These are phyloP conservation scores for Equus quagga DNA, from an alignment of 2,113 vertebrate genomes.

Conservation along the genomic window DNA sequence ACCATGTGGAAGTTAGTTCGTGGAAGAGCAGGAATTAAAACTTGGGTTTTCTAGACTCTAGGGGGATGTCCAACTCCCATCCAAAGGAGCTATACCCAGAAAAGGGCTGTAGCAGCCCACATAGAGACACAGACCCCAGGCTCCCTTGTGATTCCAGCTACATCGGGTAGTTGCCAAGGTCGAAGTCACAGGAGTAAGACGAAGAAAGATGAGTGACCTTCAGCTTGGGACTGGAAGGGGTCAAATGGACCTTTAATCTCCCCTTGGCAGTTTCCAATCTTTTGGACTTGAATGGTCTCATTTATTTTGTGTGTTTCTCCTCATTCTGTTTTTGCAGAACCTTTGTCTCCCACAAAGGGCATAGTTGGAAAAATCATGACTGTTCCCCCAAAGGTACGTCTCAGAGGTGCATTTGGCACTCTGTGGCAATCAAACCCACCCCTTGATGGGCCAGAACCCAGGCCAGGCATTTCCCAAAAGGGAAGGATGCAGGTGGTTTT, in stretches of 20 bases:
- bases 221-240: neutral
- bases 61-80: neutral
- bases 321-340: neutral
- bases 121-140: neutral
- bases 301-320: neutral
- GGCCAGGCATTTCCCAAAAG: neutral
- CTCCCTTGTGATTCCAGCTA: neutral
- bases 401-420: neutral
- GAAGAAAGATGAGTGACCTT: neutral
- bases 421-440: neutral
- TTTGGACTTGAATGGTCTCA: neutral
- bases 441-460: neutral
- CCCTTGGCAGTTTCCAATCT: neutral
- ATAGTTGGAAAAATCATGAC: neutral
- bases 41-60: neutral
- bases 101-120: neutral
- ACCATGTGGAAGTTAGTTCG: neutral
- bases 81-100: neutral
- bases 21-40: neutral
- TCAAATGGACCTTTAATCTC: neutral
- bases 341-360: neutral
- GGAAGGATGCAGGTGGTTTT: neutral
- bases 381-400: neutral
- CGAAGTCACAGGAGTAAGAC: neutral
- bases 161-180: neutral